These are phyloP conservation scores for Clarias pachynema DNA, from an alignment of 2,797 vertebrate species.

Conservation along the genomic window DNA sequence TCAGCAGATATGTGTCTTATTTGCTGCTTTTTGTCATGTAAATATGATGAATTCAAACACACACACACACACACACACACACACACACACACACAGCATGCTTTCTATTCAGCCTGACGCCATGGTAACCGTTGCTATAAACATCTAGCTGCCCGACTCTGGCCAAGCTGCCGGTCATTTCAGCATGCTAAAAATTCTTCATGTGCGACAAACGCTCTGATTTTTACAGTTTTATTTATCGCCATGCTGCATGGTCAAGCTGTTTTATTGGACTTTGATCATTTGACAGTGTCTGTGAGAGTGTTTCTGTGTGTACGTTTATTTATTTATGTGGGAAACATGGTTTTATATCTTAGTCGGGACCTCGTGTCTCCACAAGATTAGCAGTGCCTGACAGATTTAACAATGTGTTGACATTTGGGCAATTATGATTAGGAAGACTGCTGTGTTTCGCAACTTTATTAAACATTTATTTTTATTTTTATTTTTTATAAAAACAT, in stretches of 20 bases:
- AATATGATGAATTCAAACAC: conserved; percentile 16
- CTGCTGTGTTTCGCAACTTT: not conserved
- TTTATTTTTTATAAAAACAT: too few relatives aligned
- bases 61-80: conserved; percentile 5
- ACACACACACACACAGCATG: not conserved
- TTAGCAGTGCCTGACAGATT: not conserved
- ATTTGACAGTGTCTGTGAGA: not conserved
- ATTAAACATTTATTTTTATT: too few relatives aligned
- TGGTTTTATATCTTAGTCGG: not conserved
- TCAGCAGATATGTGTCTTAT: conserved; percentile 31
- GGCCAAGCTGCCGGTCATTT: conserved; percentile 23
- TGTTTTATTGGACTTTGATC: conserved; percentile 13
- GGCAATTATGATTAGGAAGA: not conserved
- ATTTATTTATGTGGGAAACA: not conserved
- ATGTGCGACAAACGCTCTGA: not conserved
- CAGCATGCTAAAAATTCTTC: conserved; percentile 17
- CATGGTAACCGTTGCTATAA: conserved; percentile 44
- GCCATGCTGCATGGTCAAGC: not conserved
- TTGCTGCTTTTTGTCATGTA: conserved; percentile 26
- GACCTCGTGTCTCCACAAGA: not conserved
- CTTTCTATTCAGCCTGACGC: conserved; percentile 24
- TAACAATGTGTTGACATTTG: not conserved
- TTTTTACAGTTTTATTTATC: conserved; percentile 6
- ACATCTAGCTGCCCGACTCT: conserved; percentile 15
- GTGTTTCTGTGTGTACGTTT: conserved; percentile 5